Percentiles rank a stretch among this genome's conserved stretches.
Evolutionary conservation across 2,888 invertebrate genomes (phyloP).

Genomic region (Disparrhopalites patrizii): DNA sequence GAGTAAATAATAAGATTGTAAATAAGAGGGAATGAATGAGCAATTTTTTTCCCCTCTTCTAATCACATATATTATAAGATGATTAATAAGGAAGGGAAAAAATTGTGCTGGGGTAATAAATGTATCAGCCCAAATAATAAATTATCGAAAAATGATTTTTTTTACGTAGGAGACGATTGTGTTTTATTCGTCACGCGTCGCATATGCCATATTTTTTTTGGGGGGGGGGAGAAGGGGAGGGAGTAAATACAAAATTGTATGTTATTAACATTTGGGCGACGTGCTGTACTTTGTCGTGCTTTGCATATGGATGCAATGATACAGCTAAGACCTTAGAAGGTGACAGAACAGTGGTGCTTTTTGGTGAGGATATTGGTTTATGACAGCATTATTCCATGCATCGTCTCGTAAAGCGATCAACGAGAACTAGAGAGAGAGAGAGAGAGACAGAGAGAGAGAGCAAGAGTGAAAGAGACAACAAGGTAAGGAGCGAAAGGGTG

Average conservation of each 20-base stretch:
- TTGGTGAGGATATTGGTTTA: conserved; percentile 25
- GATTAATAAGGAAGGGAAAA: conserved; percentile 19
- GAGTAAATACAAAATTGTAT: too few relatives aligned
- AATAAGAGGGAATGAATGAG: too few relatives aligned
- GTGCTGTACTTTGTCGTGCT: too few relatives aligned
- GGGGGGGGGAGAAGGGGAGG: too few relatives aligned
- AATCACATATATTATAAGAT: conserved; percentile 20
- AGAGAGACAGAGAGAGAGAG: too few relatives aligned
- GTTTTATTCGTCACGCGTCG: neutral
- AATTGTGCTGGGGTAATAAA: conserved; percentile 13
- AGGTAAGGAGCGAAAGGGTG: conserved; percentile 20
- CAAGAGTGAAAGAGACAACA: too few relatives aligned
- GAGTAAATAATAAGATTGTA: too few relatives aligned
- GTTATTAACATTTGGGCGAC: too few relatives aligned
- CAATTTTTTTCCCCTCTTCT: too few relatives aligned
- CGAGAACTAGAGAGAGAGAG: conserved; percentile 12
- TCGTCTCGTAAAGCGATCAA: conserved; percentile 25
- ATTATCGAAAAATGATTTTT: conserved; percentile 20
- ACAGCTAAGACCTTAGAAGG: too few relatives aligned
- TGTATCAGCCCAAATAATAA: conserved; percentile 27
- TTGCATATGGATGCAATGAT: too few relatives aligned
- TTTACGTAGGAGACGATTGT: conserved; percentile 8
- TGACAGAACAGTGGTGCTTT: too few relatives aligned
- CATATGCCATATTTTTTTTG: neutral
- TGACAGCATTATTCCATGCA: conserved; percentile 27